Base-by-base conservation (phyloP, 2,888 invertebrate genomes). In the Lepidocyrtoides sp. region DNA sequence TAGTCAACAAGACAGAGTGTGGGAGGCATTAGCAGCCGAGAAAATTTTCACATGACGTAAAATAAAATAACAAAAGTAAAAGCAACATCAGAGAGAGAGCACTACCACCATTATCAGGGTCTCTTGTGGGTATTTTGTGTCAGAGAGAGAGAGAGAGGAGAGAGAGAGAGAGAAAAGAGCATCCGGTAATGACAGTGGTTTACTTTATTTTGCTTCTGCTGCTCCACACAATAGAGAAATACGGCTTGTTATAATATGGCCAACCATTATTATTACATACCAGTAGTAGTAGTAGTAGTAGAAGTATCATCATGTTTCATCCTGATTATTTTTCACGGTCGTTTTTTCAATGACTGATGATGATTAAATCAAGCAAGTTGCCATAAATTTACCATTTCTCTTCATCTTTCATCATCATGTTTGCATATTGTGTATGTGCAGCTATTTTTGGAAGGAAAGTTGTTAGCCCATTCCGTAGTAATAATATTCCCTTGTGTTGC, bases 271-370 rank as follows among this genome's bases (percentile, higher is more conserved):
- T n/a, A 54, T 17, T 32, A 54, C 60, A n/a, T n/a, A n/a, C n/a
- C n/a, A n/a, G n/a, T n/a, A n/a, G n/a, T n/a, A n/a, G n/a, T n/a
- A n/a, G n/a, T n/a, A n/a, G n/a, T n/a, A n/a, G n/a, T n/a, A n/a
- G n/a, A n/a, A n/a, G n/a, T 41, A 44, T 66, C n/a, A 26, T 83
- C 83, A 57, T 82, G 82, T 66, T 60, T 48, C 66, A 66, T 44
- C 36, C 51, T 60, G 36, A 41, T 79, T 51, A 79, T 85, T 85
- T 85, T 85, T n/a, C 85, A 85, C 75, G 85, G 85, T 60, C 85
- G 44, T 54, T 84, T 57, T 75, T 85, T 85, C 85, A 85, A 87
- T 87, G 87, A 87, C 79, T 87, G 87, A 87, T 87, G 87, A 87
- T 87, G 87, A 87, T 87, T 87, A 87, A 87, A 87, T 87, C 87